Base-by-base conservation (phyloP, 1,140 invertebrate species). In the Anoplophora glabripennis region DNA sequence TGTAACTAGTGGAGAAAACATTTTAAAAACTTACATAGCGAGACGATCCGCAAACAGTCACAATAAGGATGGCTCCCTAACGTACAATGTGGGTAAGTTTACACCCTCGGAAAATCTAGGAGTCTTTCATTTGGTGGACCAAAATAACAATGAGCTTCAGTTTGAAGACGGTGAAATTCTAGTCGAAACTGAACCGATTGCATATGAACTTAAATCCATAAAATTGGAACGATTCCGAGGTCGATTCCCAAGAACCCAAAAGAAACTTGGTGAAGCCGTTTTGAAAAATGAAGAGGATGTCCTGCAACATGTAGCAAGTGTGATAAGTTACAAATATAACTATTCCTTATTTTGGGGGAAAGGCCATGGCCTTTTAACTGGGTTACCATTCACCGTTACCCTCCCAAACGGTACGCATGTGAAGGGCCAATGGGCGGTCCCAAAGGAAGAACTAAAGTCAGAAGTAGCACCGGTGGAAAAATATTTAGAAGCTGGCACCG, bases 301-400 rank as follows among this genome's bases (percentile, higher is more conserved):
- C 72, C 73, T 57, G 60, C 77, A 77, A 42, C 80, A 79, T 1
- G 81, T 89, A 15, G 88, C 87, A 34, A 83, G 86, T 40, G 88
- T 86, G 15, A 81, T 91, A 34, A 79, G 75, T 58, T 92, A 89
- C 70, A 79, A 81, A 10, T 87, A 84, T 59, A 83, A 84, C 40
- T 85, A 89, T 56, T 81, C 79, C 0, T 75, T 88, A 46, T 86
- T 86, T 68, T 91, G 89, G 89, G 89, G 89, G 18, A 86, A 89
- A 55, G 85, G 86, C 1, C 85, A 88, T 58, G 88, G 84, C 0
- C 85, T 90, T 53, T 80, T 88, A 4, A 88, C 84, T 52, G 89
- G 88, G 1, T 73, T 91, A 46, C 84, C 85, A 53, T 89, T 89
- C 8, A 84, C 79, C 11, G 84, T 92, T 46, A 81, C 75, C 36